These are phyloP conservation scores for Diuraphis noxia DNA, from an alignment of 1,140 invertebrate genomes.

Conservation along the genomic window DNA sequence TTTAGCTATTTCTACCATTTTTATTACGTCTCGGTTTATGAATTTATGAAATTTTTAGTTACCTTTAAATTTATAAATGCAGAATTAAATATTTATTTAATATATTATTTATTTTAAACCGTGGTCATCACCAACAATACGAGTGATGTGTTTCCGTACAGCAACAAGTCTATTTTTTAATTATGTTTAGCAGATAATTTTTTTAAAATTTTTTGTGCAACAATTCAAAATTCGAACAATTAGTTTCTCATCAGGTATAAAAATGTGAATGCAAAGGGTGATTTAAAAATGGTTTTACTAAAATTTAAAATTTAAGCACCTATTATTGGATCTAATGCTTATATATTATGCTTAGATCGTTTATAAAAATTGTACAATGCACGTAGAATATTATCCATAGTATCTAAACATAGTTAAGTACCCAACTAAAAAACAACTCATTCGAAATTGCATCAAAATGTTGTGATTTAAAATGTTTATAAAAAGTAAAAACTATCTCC, in stretches of 20 bases:
- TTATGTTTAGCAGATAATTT: no score
- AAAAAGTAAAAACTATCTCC: no score
- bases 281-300: background rate
- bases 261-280: background rate
- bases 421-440: background rate
- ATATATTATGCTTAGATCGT: background rate
- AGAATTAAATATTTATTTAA: no score
- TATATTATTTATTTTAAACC: no score
- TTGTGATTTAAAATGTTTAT: no score
- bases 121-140: no score
- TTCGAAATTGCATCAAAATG: no score
- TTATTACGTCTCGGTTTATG: background rate
- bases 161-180: no score
- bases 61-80: background rate
- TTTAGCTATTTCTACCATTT: background rate
- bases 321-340: background rate
- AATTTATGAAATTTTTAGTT: background rate
- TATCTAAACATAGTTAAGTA: background rate
- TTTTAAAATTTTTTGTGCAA: no score
- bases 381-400: background rate
- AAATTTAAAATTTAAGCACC: no score
- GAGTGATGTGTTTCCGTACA: no score
- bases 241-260: background rate
- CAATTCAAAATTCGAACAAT: no score
- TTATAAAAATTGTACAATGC: background rate